Evolutionary conservation across 2,888 invertebrate genomes (phyloP).

Genomic region (Dione vanillae): DNA sequence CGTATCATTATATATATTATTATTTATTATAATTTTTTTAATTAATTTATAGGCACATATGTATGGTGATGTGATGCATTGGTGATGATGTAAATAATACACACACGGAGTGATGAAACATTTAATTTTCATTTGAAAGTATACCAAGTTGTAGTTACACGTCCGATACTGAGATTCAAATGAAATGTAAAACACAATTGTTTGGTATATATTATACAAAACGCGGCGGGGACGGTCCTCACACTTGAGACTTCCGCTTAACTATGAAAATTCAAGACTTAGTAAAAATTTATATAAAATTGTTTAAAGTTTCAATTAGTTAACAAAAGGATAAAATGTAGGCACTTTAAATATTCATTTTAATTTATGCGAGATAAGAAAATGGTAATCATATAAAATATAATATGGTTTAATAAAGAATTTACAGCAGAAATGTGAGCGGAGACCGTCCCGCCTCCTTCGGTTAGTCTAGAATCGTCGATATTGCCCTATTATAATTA

Average conservation of each 20-base stretch:
- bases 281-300: conserved; percentile 3
- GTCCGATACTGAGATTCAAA: conserved; percentile 83
- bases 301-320: neutral
- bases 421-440: conserved; percentile 34
- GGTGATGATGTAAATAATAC: conserved; percentile 49
- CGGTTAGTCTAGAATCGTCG: conserved; percentile 65
- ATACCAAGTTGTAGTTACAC: conserved; percentile 82
- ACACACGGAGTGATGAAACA: conserved; percentile 79
- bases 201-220: conserved; percentile 72
- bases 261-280: neutral
- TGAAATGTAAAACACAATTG: conserved; percentile 77
- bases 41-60: too few relatives aligned
- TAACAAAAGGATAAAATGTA: conserved; percentile 8
- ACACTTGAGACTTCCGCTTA: neutral
- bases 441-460: conserved; percentile 45
- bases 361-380: conserved; percentile 5
- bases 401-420: neutral
- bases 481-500: conserved; percentile 79
- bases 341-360: conserved; percentile 5
- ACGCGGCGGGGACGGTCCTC: conserved; percentile 41
- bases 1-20: too few relatives aligned
- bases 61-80: too few relatives aligned
- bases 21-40: too few relatives aligned
- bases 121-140: conserved; percentile 84
- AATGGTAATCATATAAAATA: neutral